Base-by-base conservation (phyloP, 2,113 vertebrate species). In the Amphiprion ocellaris region DNA sequence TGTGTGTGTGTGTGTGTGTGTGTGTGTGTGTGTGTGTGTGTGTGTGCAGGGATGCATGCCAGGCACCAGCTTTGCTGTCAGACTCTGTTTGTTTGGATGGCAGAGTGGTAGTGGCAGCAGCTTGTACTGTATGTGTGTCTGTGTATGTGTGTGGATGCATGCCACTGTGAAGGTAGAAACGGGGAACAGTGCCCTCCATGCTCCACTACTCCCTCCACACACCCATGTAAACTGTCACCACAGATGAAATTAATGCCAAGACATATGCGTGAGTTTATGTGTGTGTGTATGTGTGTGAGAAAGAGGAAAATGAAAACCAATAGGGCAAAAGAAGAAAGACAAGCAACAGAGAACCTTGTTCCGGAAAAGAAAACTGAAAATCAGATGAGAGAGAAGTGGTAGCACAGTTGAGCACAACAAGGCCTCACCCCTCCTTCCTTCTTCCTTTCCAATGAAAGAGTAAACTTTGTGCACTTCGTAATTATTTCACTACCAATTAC, bases 61-160 rank as follows among this genome's bases (percentile, higher is more conserved):
- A 83, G 90, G 75, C 87, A 93, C 93, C 90, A 87, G 92, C 91
- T 90, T 85, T 79, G 78, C 74, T 94, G 96, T 96, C 95, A 95
- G 91, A 92, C 92, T 92, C 87, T 89, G 92, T 96, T 95, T 96
- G 92, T 90, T 92, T 94, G 81, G 91, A 82, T 93, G 82, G 89
- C 76, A 79, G 76, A 81, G 66, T 71, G 71, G 66, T 78, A 79
- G 74, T 77, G 82, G 83, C 78, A 85, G 80, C 72, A 84, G 78
- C 71, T 77, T 79, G 64, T 14, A 41, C 66, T 74, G 62, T 54
- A 1, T 70, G 46, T 74, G 28, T 60, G 70, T 77, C 54, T 65
- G 62, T 60, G 59, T 52, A 28, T 47, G 55, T 59, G 69, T 17
- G 62, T 11, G 63, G 47, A 54, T 56, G 54, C 11, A 46, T 63